Conservation (phyloP, 2,113 vertebrate genomes). For the Gobius niger region DNA sequence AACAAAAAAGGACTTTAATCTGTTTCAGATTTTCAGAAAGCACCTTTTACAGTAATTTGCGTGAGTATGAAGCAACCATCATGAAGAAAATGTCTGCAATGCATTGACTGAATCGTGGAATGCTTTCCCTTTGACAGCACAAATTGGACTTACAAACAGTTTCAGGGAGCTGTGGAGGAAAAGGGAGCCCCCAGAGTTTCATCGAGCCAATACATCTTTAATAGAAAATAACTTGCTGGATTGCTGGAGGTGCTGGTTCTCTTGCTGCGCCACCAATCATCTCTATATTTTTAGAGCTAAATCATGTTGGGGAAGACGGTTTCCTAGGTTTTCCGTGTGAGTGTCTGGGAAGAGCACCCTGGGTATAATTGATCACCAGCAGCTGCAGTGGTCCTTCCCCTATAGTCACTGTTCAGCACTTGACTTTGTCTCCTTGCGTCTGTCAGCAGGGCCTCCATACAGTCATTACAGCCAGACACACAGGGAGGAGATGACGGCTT, state of each 20-base stretch:
- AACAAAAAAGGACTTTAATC: too few species aligned
- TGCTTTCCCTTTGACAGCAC: neutral
- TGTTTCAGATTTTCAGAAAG: neutral
- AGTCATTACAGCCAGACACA: conserved; percentile 54
- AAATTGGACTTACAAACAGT: neutral
- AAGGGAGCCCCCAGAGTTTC: neutral
- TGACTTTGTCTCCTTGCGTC: conserved; percentile 54
- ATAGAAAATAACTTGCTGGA: neutral
- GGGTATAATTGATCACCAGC: conserved; percentile 52
- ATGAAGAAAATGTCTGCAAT: neutral
- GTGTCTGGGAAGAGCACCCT: neutral
- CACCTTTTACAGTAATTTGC: neutral
- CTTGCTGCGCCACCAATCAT: neutral
- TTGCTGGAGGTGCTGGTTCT: neutral
- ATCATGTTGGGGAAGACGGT: neutral
- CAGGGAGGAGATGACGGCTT: conserved; percentile 55
- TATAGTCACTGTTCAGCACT: conserved; percentile 38
- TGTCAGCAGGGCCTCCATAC: conserved; percentile 49
- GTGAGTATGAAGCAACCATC: neutral
- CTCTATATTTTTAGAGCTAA: neutral
- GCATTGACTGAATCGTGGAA: neutral
- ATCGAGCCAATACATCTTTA: neutral
- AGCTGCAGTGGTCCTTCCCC: conserved; percentile 40
- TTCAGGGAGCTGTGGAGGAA: neutral
- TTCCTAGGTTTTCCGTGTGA: conserved; percentile 21